Evolutionary conservation across 2,888 invertebrate species (phyloP), one percentile per base, ranked within the genome.

Genomic region (Gasteruption jaculator): DNA sequence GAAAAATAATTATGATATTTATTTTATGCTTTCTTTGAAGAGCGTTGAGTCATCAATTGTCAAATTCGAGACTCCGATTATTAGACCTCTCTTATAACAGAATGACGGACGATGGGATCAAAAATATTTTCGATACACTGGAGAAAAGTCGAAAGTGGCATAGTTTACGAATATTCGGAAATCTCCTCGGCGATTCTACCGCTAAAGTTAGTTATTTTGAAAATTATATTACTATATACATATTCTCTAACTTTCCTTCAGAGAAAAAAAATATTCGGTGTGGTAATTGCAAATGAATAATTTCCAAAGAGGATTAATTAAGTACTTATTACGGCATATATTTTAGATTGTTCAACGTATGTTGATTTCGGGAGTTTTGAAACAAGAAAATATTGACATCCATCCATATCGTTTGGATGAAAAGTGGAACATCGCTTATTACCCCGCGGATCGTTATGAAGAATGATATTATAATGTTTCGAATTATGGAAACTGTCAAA

Each of bases 11-110:
- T 19, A n/a, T n/a, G n/a, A n/a, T n/a, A n/a, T n/a, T n/a, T 42
- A n/a, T 41, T 16, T 10, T 14, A 15, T 15, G 19, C 38, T 32
- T 35, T 37, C 34, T 38, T 54, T 53, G 25, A 47, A 76, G 77
- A 57, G 74, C 76, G 0, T 52, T 80, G 27, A 76, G 76, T 58
- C 74, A 73, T 29, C 73, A 73, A 1, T 49, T 82, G 57, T 80
- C 81, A 2, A 77, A 64, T 54, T 79, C 81, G 0, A 78, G 74
- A 68, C 59, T 83, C 6, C 63, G 76, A 29, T 73, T 76, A 1
- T 60, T 83, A 15, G 81, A 83, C 48, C 65, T 83, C 3, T 73
- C 76, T 0, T 54, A 75, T 29, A 83, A 83, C 51, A 72, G 71
- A 55, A 71, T 83, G 31, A 72, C 68, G 2, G 77, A 81, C 45